Base-by-base conservation (phyloP, 2,797 vertebrate genomes). In the Salmo trutta region DNA sequence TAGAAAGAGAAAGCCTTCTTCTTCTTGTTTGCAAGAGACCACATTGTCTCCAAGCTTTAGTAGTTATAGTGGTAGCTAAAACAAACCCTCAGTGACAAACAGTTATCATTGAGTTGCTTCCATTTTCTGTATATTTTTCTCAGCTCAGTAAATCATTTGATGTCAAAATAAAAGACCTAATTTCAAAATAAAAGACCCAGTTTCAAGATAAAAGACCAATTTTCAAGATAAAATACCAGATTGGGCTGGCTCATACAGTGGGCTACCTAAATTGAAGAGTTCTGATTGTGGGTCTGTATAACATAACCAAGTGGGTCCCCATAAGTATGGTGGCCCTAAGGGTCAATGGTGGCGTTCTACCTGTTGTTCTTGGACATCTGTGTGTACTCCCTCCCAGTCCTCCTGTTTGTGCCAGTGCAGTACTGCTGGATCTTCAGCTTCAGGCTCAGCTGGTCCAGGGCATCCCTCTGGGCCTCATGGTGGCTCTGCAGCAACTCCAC, bases 361-460 rank as follows among this genome's bases (percentile, higher is more conserved):
- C 97, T 96, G 93, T 93, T 94, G 92, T 92, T 96, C 92, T 93
- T 95, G 90, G 94, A 94, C 94, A 95, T 94, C 84, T 94, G 95
- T 75, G 90, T 93, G 90, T 91, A 93, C 84, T 93, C 93, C 81
- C 94, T 91, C 86, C 93, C 95, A 12, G 59, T 62, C n/a, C 59
- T 62, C 90, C 94, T 92, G 87, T 91, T 94, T 93, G 94, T 88
- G 71, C 94, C 76, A 0, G 88, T 88, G 69, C 91, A 90, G 84
- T 96, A 96, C 78, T 95, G 94, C 82, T 96, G 94, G 72, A 93
- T 94, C 88, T 94, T 95, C 80, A 99, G 94, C 87, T 95, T 96
- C 86, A 96, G 87, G 71, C 94, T 95, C 96, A 99, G 97, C 94
- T 97, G 95, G 90, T 97, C 96, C 88, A 99, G 93, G 75, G 95